These are phyloP conservation scores for Neuroterus valhalla DNA, from an alignment of 1,140 invertebrate genomes.

Conservation along the genomic window DNA sequence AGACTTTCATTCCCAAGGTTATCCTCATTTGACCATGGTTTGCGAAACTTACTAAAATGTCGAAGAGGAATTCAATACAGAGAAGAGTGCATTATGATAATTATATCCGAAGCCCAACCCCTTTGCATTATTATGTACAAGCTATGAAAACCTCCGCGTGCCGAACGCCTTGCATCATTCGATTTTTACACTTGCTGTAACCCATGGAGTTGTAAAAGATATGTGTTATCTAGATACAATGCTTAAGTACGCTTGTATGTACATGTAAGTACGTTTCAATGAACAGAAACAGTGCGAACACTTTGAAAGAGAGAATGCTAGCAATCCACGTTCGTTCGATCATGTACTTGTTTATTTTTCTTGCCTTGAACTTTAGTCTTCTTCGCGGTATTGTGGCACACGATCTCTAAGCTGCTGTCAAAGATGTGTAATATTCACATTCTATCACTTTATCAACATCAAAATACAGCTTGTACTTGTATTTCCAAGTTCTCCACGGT, in stretches of 20 bases:
- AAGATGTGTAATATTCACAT: conserved; percentile 11
- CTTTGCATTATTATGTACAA: conserved; percentile 18
- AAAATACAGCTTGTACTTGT: neutral
- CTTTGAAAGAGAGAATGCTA: conserved; percentile 1
- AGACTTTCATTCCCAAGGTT: no score
- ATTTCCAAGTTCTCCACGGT: neutral
- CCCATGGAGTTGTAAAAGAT: neutral
- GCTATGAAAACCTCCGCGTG: conserved; percentile 21
- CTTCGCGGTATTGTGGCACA: conserved; percentile 19
- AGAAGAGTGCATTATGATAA: conserved; percentile 13
- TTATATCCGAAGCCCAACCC: conserved; percentile 20
- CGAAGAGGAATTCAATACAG: conserved; percentile 1
- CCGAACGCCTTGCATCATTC: conserved; percentile 42
- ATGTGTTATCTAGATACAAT: neutral
- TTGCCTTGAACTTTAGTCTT: conserved; percentile 27
- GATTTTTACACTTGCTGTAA: conserved; percentile 1
- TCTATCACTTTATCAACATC: conserved; percentile 10
- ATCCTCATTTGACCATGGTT: neutral
- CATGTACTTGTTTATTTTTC: conserved; percentile 27
- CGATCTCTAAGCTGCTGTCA: conserved; percentile 20
- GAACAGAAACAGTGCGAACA: neutral
- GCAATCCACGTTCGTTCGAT: conserved; percentile 9
- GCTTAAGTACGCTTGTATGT: neutral
- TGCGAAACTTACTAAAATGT: neutral
- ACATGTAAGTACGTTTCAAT: neutral